These are phyloP conservation scores for Neodon shergylaensis DNA, from an alignment of 2,113 vertebrate species.

Conservation along the genomic window DNA sequence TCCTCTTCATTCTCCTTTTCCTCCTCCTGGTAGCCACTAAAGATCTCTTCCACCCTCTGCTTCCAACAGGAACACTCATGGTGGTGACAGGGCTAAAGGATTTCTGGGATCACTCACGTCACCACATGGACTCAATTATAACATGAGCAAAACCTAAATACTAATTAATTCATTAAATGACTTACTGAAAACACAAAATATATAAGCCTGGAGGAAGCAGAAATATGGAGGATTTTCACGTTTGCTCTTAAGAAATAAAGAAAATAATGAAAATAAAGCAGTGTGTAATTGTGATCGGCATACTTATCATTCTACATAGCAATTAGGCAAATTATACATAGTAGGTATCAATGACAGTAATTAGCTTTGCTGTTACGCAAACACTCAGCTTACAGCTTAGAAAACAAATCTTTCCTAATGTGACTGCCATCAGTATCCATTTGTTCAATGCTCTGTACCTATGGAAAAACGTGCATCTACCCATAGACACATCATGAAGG, in stretches of 20 bases:
- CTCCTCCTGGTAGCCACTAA: neutral
- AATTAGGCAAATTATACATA: constrained; percentile 59
- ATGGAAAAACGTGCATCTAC: neutral
- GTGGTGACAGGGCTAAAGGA: neutral
- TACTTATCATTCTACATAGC: constrained; percentile 25
- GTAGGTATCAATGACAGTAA: constrained; percentile 25
- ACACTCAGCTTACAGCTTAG: constrained; percentile 40
- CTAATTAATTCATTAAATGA: constrained; percentile 37
- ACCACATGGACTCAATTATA: neutral
- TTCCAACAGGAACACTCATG: neutral
- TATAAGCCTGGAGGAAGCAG: neutral
- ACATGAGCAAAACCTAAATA: neutral
- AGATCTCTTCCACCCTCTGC: neutral
- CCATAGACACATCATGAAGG: fast-evolving
- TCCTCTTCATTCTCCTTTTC: neutral
- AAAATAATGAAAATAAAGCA: constrained; percentile 45
- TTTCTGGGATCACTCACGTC: neutral
- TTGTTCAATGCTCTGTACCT: neutral
- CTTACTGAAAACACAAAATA: constrained; percentile 33
- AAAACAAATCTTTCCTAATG: neutral
- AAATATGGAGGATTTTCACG: neutral
- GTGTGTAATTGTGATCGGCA: constrained; percentile 1
- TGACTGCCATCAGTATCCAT: neutral
- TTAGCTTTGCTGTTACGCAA: constrained; percentile 43
- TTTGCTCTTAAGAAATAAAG: constrained; percentile 3